These are phyloP conservation scores for Lepus europaeus DNA, from an alignment of 2,113 vertebrate species.

Conservation along the genomic window DNA sequence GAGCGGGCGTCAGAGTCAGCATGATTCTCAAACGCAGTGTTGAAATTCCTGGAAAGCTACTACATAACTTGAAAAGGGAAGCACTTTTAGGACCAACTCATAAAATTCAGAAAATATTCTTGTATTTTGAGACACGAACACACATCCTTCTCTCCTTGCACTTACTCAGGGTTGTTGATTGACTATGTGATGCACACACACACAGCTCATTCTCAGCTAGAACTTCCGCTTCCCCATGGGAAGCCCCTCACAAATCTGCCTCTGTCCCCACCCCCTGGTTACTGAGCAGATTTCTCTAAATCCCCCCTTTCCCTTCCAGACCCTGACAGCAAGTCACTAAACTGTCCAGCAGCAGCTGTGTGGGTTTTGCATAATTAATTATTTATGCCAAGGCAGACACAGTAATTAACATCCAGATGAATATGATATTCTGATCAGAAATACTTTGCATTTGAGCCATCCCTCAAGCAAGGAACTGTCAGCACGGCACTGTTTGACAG, in stretches of 20 bases:
- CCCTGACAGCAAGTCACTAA: slow-evolving; percentile 97
- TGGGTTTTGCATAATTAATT: slow-evolving; percentile 99
- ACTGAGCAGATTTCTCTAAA: slow-evolving; percentile 93
- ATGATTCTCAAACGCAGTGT: fast-evolving
- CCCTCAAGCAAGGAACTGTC: slow-evolving; percentile 99
- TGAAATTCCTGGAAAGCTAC: neutral
- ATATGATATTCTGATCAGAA: slow-evolving; percentile 99
- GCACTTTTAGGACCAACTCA: neutral
- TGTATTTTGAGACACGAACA: slow-evolving; percentile 29
- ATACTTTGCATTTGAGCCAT: slow-evolving; percentile 95
- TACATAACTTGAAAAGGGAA: neutral
- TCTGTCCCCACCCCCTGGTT: slow-evolving; percentile 80
- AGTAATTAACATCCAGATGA: slow-evolving; percentile 99
- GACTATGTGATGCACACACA: neutral
- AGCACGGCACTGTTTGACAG: slow-evolving; percentile 95
- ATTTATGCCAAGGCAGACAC: slow-evolving; percentile 98
- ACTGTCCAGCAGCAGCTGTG: slow-evolving; percentile 98
- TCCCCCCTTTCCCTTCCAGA: slow-evolving; percentile 93
- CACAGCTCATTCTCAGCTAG: neutral
- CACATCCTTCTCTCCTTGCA: too few relatives aligned
- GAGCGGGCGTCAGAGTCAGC: too few relatives aligned
- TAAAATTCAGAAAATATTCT: neutral
- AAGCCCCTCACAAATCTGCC: slow-evolving; percentile 26
- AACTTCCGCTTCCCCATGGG: slow-evolving; percentile 73
- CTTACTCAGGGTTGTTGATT: too few relatives aligned